phyloP scores from a whole-genome alignment of 1,140 invertebrate genomes.

The Oreohelix idahoensis region DNA sequence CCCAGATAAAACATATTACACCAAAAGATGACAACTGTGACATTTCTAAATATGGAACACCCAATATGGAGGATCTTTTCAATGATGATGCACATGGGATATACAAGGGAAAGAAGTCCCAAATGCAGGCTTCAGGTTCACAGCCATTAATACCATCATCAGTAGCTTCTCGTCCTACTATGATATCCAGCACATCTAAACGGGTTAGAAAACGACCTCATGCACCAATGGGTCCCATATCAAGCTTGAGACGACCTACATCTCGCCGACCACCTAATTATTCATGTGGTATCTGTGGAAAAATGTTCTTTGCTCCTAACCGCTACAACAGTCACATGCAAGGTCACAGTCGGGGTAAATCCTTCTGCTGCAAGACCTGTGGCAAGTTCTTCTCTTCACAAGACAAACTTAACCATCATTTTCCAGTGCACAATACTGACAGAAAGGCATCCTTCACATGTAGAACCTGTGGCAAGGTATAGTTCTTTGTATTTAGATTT shows the following conservation, averaged over 20 bases:
- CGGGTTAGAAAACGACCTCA: not conserved
- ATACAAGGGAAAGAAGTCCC: not conserved
- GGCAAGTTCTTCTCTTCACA: conserved; percentile 45
- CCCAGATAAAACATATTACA: conserved; percentile 44
- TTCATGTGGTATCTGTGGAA: conserved; percentile 44
- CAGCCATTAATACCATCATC: not conserved
- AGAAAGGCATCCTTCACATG: conserved; percentile 36
- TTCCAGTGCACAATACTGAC: conserved; percentile 38
- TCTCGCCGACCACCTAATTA: conserved; percentile 24
- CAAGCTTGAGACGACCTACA: not conserved
- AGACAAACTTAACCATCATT: conserved; percentile 40
- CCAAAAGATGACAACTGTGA: conserved; percentile 17
- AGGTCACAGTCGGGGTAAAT: conserved; percentile 45
- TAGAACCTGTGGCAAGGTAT: conserved; percentile 40
- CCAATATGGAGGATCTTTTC: conserved; percentile 20
- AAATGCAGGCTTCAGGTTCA: not conserved
- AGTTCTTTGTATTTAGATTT: no score
- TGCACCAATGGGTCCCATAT: not conserved
- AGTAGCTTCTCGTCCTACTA: not conserved
- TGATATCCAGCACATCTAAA: not conserved
- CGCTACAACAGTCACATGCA: conserved; percentile 47
- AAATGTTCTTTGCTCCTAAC: conserved; percentile 41
- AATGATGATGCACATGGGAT: conserved; percentile 25
- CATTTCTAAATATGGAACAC: conserved; percentile 25
- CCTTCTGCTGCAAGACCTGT: conserved; percentile 44